Base-by-base conservation (phyloP, 2,888 invertebrate species). In the Agonopterix arenella region DNA sequence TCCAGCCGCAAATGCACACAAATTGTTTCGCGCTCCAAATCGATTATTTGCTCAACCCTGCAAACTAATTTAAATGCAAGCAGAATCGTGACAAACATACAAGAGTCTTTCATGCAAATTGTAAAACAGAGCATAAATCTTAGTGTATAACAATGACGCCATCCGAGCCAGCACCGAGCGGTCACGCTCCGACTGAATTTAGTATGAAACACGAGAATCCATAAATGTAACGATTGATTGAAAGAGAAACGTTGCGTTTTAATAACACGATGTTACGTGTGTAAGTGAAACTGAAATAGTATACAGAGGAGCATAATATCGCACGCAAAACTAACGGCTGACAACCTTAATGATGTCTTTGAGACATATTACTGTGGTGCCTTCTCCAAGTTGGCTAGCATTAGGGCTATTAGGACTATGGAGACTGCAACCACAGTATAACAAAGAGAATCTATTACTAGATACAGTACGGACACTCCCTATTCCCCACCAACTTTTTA, bases 231-330 rank as follows among this genome's bases (percentile, higher is more conserved):
- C 56, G 61, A 67, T 72, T 61, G 62, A 73, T 70, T 64, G 66
- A 76, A 76, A 70, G 70, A 72, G 72, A 76, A 75, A 76, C 61
- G 58, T 66, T 70, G 76, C 61, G 58, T 66, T 70, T 61, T 59
- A 68, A 65, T 58, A 68, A 59, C 60, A 58, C 54, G 55, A 45
- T 7, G 45, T 28, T 11, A 45, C 36, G 36, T 28, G 37, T 36
- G 51, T 47, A 46, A 52, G 52, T 53, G 60, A 57, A 64, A 62
- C 49, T 58, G 57, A 54, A 58, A 56, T 49, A 47, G 49, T 47
- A 11, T 28, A 40, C 36, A 45, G n/a, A 4, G 38, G 38, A 9
- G 38, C 3, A 38, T 40, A 7, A 28, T 28, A 28, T 28, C 28
- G 28, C 28, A 28, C 28, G 28, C 28, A 28, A 28, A 28, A 28